Conservation (phyloP, 2,113 vertebrate species). For the Python bivittatus region DNA sequence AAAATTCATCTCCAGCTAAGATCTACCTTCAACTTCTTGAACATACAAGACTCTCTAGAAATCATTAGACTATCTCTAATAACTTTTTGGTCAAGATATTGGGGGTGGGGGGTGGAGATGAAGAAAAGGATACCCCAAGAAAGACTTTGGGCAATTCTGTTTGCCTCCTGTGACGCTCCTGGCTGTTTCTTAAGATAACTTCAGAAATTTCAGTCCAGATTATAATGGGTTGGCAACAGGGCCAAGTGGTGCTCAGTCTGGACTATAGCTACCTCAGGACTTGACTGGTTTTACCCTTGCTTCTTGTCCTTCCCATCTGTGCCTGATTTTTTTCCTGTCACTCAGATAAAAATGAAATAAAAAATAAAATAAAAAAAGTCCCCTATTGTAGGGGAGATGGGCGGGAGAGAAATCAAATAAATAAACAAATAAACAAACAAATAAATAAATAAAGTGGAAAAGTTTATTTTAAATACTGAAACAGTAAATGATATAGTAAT, state of each 20-base stretch:
- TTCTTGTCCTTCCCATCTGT: not conserved
- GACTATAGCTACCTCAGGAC: not conserved
- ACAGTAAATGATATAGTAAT: not conserved
- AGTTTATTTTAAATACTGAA: not conserved
- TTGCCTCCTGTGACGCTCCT: not conserved
- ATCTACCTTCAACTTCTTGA: not conserved
- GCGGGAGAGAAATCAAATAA: no score
- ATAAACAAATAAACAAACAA: no score
- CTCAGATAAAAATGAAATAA: not conserved
- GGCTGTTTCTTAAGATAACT: not conserved
- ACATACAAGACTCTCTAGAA: not conserved
- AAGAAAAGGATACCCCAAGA: not conserved
- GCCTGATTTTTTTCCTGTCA: not conserved
- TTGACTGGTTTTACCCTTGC: not conserved
- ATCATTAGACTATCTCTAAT: not conserved
- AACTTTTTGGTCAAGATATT: not conserved
- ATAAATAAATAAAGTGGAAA: no score
- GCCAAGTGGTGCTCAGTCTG: not conserved
- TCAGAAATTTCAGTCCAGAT: not conserved
- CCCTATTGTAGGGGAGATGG: no score
- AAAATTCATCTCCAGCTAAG: not conserved
- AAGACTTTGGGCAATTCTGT: not conserved
- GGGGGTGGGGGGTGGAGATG: not conserved
- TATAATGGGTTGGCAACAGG: not conserved
- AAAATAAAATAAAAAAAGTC: no score